Conservation (phyloP, 2,797 vertebrate species). For the Antrozous pallidus region DNA sequence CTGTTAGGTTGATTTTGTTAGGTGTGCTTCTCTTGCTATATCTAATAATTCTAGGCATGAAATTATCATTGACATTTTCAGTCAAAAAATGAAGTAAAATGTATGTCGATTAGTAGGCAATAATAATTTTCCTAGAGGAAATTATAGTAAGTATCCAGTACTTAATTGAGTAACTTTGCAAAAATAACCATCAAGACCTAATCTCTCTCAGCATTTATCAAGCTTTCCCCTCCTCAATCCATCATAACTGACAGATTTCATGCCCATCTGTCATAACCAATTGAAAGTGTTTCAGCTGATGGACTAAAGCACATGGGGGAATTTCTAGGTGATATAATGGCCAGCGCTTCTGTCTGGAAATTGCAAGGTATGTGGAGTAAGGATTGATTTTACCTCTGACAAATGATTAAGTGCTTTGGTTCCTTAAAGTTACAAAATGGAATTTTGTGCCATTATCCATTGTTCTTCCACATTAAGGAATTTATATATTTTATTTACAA, state of each 20-base stretch:
- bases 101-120: slow-evolving; percentile 6
- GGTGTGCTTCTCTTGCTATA: neutral
- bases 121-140: slow-evolving; percentile 31
- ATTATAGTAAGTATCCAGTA: slow-evolving; percentile 7
- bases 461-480: neutral
- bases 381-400: slow-evolving; percentile 11
- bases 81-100: slow-evolving; percentile 34
- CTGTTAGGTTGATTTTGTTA: neutral
- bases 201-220: slow-evolving; percentile 39
- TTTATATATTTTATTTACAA: slow-evolving; percentile 25
- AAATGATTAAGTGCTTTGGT: slow-evolving; percentile 1
- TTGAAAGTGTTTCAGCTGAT: slow-evolving; percentile 48
- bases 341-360: slow-evolving; percentile 47
- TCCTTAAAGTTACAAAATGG: neutral
- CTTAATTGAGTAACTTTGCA: slow-evolving; percentile 32
- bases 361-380: neutral
- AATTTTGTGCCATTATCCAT: slow-evolving; percentile 1
- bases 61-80: slow-evolving; percentile 50
- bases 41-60: neutral
- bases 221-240: neutral
- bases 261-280: slow-evolving; percentile 59
- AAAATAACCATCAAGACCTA: slow-evolving; percentile 52
- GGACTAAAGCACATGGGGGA: slow-evolving; percentile 44
- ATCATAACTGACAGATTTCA: slow-evolving; percentile 54
- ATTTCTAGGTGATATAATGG: slow-evolving; percentile 29